These are phyloP conservation scores for Troilus luridus DNA, from an alignment of 2,888 invertebrate species.

Conservation along the genomic window DNA sequence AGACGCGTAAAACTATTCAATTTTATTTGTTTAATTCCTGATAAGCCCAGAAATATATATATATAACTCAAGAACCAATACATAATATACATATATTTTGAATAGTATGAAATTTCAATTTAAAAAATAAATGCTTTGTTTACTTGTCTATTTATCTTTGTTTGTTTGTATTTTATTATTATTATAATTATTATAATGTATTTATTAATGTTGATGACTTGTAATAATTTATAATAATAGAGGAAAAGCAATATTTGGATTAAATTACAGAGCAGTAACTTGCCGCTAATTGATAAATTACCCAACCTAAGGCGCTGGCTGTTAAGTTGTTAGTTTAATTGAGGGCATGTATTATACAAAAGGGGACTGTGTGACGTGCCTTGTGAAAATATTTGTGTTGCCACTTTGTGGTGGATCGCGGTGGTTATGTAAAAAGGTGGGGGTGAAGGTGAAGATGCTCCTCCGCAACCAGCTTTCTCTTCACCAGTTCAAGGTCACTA, in stretches of 20 bases:
- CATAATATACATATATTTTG: too few species aligned
- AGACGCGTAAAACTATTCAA: too few species aligned
- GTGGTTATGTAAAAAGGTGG: constrained; percentile 47
- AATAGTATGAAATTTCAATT: too few species aligned
- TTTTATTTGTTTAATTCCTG: too few species aligned
- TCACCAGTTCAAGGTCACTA: constrained; percentile 35
- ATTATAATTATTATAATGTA: not conserved
- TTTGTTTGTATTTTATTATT: not conserved
- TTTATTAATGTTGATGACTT: not conserved
- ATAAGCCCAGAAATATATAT: too few species aligned
- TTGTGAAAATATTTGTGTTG: constrained; percentile 52
- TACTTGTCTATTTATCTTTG: not conserved
- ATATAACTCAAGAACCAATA: too few species aligned
- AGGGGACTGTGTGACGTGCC: constrained; percentile 15
- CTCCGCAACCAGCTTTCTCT: constrained; percentile 48
- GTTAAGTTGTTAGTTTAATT: constrained; percentile 27
- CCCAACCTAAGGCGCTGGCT: not conserved
- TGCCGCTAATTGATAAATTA: constrained; percentile 2
- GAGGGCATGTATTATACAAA: constrained; percentile 29
- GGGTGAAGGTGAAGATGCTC: constrained; percentile 57
- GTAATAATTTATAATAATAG: not conserved
- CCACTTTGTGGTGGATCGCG: not conserved
- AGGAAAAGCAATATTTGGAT: not conserved
- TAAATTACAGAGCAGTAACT: constrained; percentile 6
- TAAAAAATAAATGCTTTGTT: too few species aligned